Conservation (phyloP, 1,140 invertebrate genomes). For the Heliothis virescens region DNA sequence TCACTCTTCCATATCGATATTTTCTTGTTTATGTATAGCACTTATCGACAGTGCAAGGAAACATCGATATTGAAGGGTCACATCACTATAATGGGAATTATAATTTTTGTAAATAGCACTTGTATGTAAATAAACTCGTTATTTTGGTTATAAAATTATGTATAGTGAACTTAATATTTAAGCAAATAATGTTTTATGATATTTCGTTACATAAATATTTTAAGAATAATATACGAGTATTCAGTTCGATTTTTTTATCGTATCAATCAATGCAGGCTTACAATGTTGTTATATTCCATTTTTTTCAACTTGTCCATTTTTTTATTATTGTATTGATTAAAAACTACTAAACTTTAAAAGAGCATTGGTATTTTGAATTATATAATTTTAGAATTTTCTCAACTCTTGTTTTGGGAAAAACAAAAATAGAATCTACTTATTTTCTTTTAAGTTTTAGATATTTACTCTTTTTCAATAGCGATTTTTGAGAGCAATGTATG, state of each 20-base stretch:
- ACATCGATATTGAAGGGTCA: not conserved
- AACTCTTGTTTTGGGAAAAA: too few species aligned
- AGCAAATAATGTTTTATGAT: too few species aligned
- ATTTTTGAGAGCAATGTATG: constrained; percentile 26
- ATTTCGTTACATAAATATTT: too few species aligned
- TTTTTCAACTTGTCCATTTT: too few species aligned
- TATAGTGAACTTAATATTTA: not conserved
- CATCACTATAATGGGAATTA: constrained; percentile 8
- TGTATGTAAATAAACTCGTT: constrained; percentile 16
- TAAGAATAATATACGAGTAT: too few species aligned
- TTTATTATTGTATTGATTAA: too few species aligned
- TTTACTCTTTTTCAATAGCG: not conserved
- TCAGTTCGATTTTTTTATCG: too few species aligned
- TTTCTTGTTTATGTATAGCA: not conserved
- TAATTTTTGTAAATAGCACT: constrained; percentile 20
- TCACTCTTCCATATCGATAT: constrained; percentile 12
- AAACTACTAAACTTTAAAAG: too few species aligned
- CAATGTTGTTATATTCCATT: too few species aligned
- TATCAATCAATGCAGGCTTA: too few species aligned
- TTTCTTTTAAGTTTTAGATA: not conserved
- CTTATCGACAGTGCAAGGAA: not conserved
- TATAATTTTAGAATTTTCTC: too few species aligned
- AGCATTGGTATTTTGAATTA: too few species aligned
- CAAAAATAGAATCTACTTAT: not conserved
- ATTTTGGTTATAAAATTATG: not conserved